phyloP scores from a whole-genome alignment of 2,797 vertebrate genomes.

The Lindbergichthys nudifrons region DNA sequence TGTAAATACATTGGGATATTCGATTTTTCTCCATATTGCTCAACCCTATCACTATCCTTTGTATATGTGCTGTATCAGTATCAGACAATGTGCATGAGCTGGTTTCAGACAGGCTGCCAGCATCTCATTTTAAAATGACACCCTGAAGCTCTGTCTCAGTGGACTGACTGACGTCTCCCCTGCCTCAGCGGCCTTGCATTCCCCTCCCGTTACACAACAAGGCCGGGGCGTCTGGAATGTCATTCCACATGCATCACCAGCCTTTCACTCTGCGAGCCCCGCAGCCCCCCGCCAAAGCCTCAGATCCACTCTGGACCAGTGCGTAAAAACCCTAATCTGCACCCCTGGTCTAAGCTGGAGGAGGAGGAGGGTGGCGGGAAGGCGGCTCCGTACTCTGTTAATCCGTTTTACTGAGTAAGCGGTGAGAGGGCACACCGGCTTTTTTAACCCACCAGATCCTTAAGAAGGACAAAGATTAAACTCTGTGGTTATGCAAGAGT shows the following conservation, averaged over 20 bases:
- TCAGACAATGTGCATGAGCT: neutral
- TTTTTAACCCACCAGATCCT: constrained; percentile 53
- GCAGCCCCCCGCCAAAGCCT: constrained; percentile 53
- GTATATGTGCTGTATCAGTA: neutral
- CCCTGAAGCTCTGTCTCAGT: constrained; percentile 19
- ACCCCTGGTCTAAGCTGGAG: constrained; percentile 39
- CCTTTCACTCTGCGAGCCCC: constrained; percentile 42
- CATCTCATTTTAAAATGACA: constrained; percentile 44
- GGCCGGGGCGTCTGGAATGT: constrained; percentile 82
- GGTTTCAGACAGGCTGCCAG: constrained; percentile 25
- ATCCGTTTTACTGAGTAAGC: constrained; percentile 62
- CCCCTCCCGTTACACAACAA: constrained; percentile 79
- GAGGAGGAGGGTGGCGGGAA: neutral
- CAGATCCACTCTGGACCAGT: constrained; percentile 51
- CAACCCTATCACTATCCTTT: neutral
- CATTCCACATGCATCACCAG: constrained; percentile 80
- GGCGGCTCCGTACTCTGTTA: constrained; percentile 37
- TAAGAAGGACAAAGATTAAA: constrained; percentile 72
- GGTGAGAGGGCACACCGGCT: constrained; percentile 36
- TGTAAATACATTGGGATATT: too few species aligned
- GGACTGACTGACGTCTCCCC: constrained; percentile 57
- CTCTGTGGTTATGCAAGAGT: constrained; percentile 61
- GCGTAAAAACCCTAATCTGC: constrained; percentile 51
- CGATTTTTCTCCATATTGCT: too few species aligned
- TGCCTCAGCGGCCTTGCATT: constrained; percentile 78